Conservation (phyloP, 2,797 vertebrate genomes). For the Neosilurus mollespiculum region DNA sequence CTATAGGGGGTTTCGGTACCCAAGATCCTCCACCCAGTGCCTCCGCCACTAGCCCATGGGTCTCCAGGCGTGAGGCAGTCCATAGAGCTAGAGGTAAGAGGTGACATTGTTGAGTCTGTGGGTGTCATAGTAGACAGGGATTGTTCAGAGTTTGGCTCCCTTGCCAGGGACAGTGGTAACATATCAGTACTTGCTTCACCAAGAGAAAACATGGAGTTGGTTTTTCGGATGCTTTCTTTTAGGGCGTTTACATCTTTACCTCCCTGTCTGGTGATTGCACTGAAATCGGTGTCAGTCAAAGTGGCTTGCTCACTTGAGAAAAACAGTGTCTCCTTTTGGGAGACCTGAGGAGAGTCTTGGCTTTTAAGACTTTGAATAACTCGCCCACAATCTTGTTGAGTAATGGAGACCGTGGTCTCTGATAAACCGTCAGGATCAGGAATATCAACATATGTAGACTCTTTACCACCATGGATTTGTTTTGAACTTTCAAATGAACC, state of each 20-base stretch:
- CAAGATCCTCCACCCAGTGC: constrained; percentile 75
- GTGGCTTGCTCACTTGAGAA: constrained; percentile 5
- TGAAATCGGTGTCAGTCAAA: constrained; percentile 13
- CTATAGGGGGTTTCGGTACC: constrained; percentile 82
- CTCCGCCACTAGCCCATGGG: constrained; percentile 71
- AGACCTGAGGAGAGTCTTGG: constrained; percentile 30
- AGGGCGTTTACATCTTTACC: constrained; percentile 34
- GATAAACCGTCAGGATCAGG: constrained; percentile 21
- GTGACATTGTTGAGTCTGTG: constrained; percentile 76
- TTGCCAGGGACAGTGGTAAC: constrained; percentile 60
- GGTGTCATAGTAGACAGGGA: constrained; percentile 70
- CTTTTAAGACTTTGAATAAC: constrained; percentile 40
- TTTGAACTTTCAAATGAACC: constrained; percentile 51
- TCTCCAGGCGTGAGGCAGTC: constrained; percentile 84
- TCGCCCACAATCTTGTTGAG: constrained; percentile 8
- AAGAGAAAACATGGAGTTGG: constrained; percentile 43
- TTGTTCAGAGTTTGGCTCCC: constrained; percentile 70
- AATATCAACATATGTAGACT: constrained; percentile 31
- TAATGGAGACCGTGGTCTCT: constrained; percentile 10
- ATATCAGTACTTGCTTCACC: constrained; percentile 44
- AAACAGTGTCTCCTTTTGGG: constrained; percentile 25
- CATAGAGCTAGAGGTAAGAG: constrained; percentile 74
- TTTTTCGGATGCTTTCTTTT: constrained; percentile 24
- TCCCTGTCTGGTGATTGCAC: constrained; percentile 9
- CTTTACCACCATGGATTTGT: constrained; percentile 2